phyloP scores from a whole-genome alignment of 2,797 vertebrate genomes.

The Salmo trutta region DNA sequence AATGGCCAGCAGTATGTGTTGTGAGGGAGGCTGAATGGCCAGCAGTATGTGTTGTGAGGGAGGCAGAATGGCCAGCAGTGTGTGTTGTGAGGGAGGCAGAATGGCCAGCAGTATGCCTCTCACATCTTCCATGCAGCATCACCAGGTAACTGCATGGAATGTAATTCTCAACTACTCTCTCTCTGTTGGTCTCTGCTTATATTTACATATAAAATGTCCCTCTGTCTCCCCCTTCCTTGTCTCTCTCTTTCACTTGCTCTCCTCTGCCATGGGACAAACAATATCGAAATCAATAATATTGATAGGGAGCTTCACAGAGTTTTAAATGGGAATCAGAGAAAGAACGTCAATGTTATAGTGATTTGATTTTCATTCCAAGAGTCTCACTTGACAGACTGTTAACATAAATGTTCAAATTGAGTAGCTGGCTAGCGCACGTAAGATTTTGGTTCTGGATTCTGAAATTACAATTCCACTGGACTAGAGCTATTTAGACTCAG shows the following conservation, averaged over 20 bases:
- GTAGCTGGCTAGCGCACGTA: too few relatives aligned
- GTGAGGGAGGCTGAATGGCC: too few relatives aligned
- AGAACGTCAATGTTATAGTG: too few relatives aligned
- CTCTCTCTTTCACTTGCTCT: slow-evolving; percentile 2
- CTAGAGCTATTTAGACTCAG: not conserved
- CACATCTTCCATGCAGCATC: not conserved
- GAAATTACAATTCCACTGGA: too few relatives aligned
- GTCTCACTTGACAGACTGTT: too few relatives aligned
- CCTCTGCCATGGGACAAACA: not conserved
- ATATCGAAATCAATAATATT: not conserved
- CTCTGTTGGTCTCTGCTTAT: not conserved
- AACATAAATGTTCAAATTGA: too few relatives aligned
- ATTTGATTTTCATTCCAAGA: too few relatives aligned
- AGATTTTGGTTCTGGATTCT: too few relatives aligned
- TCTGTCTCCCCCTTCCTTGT: not conserved
- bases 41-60: too few relatives aligned
- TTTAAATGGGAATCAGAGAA: not conserved
- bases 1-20: not conserved
- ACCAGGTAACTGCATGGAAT: not conserved
- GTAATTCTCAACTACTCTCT: not conserved
- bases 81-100: too few relatives aligned
- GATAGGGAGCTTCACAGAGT: not conserved
- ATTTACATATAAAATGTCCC: not conserved
- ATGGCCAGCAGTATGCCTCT: too few relatives aligned
- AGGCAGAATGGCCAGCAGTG: too few relatives aligned